Conservation (phyloP, 2,797 vertebrate genomes). For the Sebastes vulpes region DNA sequence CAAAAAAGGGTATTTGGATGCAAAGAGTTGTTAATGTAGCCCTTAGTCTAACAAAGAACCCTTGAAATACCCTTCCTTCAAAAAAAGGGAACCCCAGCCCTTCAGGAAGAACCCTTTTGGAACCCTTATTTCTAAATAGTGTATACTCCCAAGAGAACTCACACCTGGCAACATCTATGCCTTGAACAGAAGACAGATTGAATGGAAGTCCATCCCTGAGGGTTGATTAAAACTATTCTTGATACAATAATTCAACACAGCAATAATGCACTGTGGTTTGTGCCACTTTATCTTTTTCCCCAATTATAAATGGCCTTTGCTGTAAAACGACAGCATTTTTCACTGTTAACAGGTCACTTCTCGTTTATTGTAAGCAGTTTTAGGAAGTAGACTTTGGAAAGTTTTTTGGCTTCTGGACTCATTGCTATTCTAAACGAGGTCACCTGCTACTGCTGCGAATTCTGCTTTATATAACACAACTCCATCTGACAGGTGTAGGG, state of each 20-base stretch:
- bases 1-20: too few relatives aligned
- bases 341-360: background rate
- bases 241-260: background rate
- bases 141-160: background rate
- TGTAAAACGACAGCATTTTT: slow-evolving; percentile 1
- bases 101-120: background rate
- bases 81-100: background rate
- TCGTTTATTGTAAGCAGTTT: slow-evolving; percentile 25
- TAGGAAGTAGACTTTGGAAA: slow-evolving; percentile 32
- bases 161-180: background rate
- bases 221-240: background rate
- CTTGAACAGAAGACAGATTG: background rate
- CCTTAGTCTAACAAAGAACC: too few relatives aligned
- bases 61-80: background rate
- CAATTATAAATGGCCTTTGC: background rate
- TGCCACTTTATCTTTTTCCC: background rate
- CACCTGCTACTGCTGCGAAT: slow-evolving; percentile 50
- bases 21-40: too few relatives aligned
- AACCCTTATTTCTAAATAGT: background rate
- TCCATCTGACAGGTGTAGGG: slow-evolving; percentile 54
- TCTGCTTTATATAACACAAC: slow-evolving; percentile 47
- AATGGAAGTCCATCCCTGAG: background rate
- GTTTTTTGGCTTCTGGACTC: slow-evolving; percentile 16
- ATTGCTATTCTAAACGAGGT: slow-evolving; percentile 62
- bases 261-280: background rate